Conservation (phyloP, 2,888 invertebrate genomes). For the Drosophila pseudotakahashii region DNA sequence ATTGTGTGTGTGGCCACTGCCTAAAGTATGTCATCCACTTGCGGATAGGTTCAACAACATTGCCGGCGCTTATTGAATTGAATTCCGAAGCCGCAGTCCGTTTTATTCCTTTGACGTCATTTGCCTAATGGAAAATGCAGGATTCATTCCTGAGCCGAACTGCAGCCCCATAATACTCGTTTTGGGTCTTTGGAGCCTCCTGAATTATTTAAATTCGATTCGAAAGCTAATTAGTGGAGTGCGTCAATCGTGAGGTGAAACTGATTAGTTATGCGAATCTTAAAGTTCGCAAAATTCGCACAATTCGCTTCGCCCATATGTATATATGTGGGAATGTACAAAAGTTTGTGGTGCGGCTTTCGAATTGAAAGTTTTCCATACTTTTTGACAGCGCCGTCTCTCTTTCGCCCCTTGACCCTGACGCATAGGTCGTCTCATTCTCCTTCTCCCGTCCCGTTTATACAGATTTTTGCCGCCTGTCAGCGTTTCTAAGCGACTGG, state of each 20-base stretch:
- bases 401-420: conserved; percentile 5
- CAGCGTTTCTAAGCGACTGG: conserved; percentile 38
- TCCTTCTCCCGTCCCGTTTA: not conserved
- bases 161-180: conserved; percentile 11
- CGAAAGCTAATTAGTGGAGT: conserved; percentile 41
- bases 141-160: not conserved
- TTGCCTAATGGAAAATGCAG: conserved; percentile 10
- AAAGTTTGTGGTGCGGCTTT: not conserved
- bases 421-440: not conserved
- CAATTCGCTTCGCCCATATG: conserved; percentile 13
- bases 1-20: not conserved
- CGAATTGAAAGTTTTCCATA: not conserved
- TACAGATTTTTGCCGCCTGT: conserved; percentile 32
- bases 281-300: conserved; percentile 10
- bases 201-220: conserved; percentile 42
- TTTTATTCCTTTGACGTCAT: conserved; percentile 10
- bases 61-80: conserved; percentile 18
- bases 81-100: not conserved
- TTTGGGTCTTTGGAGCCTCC: not conserved
- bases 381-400: conserved; percentile 11
- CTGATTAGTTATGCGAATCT: conserved; percentile 26
- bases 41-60: conserved; percentile 9
- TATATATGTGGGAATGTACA: not conserved
- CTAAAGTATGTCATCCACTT: not conserved
- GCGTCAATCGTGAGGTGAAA: conserved; percentile 22